These are phyloP conservation scores for Panzeria rudis DNA, from an alignment of 2,888 invertebrate species.

Conservation along the genomic window DNA sequence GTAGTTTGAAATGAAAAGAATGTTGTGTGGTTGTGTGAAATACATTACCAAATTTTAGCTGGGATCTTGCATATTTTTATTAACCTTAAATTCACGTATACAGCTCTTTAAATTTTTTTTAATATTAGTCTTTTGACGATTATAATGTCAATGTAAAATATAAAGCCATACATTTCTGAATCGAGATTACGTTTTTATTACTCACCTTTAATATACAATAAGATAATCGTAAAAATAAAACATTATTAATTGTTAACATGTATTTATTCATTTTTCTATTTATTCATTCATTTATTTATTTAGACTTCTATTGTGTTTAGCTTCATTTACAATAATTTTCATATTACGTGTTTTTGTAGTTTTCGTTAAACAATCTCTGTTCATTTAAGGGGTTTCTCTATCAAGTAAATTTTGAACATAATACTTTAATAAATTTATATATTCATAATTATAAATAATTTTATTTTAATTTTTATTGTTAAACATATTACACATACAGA, in stretches of 20 bases:
- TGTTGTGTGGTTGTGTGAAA: too few relatives aligned
- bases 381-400: conserved; percentile 19
- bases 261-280: conserved; percentile 62
- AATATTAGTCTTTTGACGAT: too few relatives aligned
- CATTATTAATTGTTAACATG: conserved; percentile 34
- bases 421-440: conserved; percentile 34
- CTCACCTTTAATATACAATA: background rate
- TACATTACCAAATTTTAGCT: too few relatives aligned
- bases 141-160: too few relatives aligned
- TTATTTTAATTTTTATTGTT: conserved; percentile 28
- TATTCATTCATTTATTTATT: conserved; percentile 51
- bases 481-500: conserved; percentile 11
- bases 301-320: conserved; percentile 48
- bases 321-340: conserved; percentile 64
- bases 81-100: too few relatives aligned
- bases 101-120: too few relatives aligned
- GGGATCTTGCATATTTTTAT: too few relatives aligned
- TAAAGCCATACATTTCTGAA: too few relatives aligned
- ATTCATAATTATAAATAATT: conserved; percentile 20
- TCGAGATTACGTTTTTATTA: background rate
- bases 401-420: conserved; percentile 39
- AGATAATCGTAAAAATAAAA: conserved; percentile 21
- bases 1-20: too few relatives aligned
- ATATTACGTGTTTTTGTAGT: conserved; percentile 20
- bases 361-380: conserved; percentile 38